Base-by-base conservation (phyloP, 2,113 vertebrate genomes). In the Cebus imitator region DNA sequence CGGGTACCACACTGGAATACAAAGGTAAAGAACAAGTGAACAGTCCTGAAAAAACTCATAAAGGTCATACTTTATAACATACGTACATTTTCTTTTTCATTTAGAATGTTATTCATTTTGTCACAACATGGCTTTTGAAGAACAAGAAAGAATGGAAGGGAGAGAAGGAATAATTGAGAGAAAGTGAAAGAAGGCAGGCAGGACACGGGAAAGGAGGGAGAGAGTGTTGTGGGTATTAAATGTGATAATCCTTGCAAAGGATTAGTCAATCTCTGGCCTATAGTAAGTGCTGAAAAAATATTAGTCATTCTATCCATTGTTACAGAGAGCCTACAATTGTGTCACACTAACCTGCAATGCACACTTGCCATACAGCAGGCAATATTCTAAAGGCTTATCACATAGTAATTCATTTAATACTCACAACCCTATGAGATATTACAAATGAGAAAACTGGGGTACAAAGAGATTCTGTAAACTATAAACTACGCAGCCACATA, bases 331-430 rank as follows among this genome's bases (percentile, higher is more conserved):
- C 64, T 17, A 8, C 27, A 23, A 58, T 8, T 21, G 50, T 1
- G 9, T 25, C 9, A 5, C 18, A 27, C 18, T 18, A 10, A 21
- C 89, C 75, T 30, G 5, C 12, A 30, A 0, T 43, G 73, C 89
- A 27, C 3, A 86, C 6, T 1, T 9, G 9, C 0, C 0, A 83
- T 14, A n/a, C 0, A 57, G 43, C 55, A 64, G 6, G 30, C 23
- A 66, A 8, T 27, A 79, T 9, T 35, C 25, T n/a, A 86, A 72
- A 27, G 61, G 64, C 32, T 86, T 61, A 40, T 27, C 11, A 1
- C 35, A 57, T 37, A 23, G 35, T 80, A 45, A 80, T 37, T 80
- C 61, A 25, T 16, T 55, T 30, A 55, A 68, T 35, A 45, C 23
- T 79, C 75, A 73, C 43, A 25, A 78, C 13, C 27, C 25, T 40